A percentile compares a stretch with the other conserved stretches of the same genome.
Evolutionary conservation across 2,797 vertebrate genomes (phyloP).

Genomic region (Tokudaia tokunoshimensis): DNA sequence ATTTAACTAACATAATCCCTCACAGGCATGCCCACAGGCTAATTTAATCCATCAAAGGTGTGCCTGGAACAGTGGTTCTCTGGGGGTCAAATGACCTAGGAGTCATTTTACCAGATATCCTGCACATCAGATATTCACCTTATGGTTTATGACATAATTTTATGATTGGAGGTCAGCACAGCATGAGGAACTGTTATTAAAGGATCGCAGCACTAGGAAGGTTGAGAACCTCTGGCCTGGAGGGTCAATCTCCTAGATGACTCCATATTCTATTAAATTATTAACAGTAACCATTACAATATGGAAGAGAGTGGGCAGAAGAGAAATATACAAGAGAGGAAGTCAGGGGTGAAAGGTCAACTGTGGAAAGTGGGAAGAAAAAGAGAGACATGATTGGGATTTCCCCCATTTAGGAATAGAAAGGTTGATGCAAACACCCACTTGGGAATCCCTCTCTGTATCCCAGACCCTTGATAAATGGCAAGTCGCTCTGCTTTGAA

Average conservation of each 20-base stretch:
- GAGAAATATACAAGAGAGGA: not conserved
- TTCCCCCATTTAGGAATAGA: not conserved
- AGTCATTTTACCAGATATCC: not conserved
- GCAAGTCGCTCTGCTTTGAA: not conserved
- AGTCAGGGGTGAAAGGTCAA: rapidly evolving
- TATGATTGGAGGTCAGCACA: not conserved
- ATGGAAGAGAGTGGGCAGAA: not conserved
- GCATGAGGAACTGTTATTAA: not conserved
- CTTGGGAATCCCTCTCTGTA: not conserved
- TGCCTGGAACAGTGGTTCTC: not conserved
- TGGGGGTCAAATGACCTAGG: not conserved
- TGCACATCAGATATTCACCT: not conserved
- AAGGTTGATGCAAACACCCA: rapidly evolving
- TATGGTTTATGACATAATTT: no score
- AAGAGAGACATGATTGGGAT: not conserved
- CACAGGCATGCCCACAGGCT: not conserved
- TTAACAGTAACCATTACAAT: not conserved
- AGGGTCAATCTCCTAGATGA: not conserved
- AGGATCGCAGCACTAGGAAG: not conserved
- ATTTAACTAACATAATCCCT: not conserved
- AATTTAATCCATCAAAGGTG: not conserved
- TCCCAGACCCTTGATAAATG: not conserved
- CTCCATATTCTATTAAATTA: not conserved
- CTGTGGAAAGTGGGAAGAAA: not conserved
- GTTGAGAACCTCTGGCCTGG: not conserved